Conservation (phyloP, 2,888 invertebrate genomes). For the Watsonalla binaria region DNA sequence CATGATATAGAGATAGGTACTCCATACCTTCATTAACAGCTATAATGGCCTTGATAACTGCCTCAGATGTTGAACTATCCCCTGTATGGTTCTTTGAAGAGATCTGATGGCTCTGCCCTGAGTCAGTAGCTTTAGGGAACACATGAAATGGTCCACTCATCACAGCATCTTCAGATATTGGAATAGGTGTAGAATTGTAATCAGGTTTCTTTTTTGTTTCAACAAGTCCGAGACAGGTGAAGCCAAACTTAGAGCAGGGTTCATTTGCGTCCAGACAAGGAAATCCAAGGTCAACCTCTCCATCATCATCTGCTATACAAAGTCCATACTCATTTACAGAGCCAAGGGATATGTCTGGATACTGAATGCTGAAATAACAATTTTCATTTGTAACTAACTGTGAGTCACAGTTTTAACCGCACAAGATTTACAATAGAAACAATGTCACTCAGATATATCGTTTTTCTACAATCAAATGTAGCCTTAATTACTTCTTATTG, state of each 20-base stretch:
- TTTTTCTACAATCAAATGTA: too few species aligned
- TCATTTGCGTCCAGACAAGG: conserved; percentile 93
- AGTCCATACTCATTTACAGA: conserved; percentile 88
- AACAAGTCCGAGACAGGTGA: conserved; percentile 91
- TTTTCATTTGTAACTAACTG: too few species aligned
- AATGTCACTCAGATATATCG: too few species aligned
- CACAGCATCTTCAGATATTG: conserved; percentile 59
- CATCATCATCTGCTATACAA: conserved; percentile 97
- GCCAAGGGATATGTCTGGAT: conserved; percentile 80
- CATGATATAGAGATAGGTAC: too few species aligned
- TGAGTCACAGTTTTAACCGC: too few species aligned
- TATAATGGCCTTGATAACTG: conserved; percentile 60
- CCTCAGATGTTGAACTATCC: conserved; percentile 69
- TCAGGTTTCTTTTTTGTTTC: conserved; percentile 79
- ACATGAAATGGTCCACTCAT: conserved; percentile 52
- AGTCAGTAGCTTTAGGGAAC: conserved; percentile 53
- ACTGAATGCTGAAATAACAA: conserved; percentile 73
- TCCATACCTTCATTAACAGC: conserved; percentile 70
- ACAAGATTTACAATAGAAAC: too few species aligned
- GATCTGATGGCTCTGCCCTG: conserved; percentile 57
- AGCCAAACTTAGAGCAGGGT: conserved; percentile 95
- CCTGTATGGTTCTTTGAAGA: conserved; percentile 60
- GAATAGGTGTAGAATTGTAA: conserved; percentile 42
- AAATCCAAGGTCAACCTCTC: conserved; percentile 95
- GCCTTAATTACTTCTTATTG: too few species aligned